Evolutionary conservation across 23 tunicate genomes (phyloP).

Genomic region (Styela plicata): DNA sequence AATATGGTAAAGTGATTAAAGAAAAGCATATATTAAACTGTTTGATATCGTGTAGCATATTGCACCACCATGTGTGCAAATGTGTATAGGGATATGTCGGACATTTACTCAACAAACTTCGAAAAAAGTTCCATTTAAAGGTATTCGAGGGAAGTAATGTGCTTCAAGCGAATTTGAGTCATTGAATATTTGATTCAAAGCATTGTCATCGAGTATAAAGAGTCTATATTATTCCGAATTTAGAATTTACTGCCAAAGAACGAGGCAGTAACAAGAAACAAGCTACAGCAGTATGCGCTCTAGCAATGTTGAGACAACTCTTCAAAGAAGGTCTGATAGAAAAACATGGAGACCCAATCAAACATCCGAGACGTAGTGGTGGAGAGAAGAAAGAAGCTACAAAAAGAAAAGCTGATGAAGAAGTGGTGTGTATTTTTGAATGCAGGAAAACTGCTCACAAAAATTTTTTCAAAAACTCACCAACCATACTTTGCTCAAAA

Average conservation of each 20-base stretch:
- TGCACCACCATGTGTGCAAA: background rate
- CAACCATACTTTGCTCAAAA: no score
- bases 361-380: constrained; percentile 52
- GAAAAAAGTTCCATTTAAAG: no score
- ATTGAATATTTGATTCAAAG: background rate
- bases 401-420: constrained; percentile 81
- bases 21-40: background rate
- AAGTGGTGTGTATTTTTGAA: no score
- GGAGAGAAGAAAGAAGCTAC: constrained; percentile 21
- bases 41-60: constrained; percentile 9
- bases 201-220: background rate
- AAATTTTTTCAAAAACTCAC: no score
- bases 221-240: background rate
- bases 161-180: background rate
- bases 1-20: constrained; percentile 1
- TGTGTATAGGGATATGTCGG: constrained; percentile 12
- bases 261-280: constrained; percentile 92
- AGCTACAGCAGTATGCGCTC: constrained; percentile 88
- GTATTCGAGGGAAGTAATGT: no score
- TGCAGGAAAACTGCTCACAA: no score
- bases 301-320: constrained; percentile 78
- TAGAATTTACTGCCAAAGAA: constrained; percentile 70
- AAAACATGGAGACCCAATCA: constrained; percentile 79
- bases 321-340: constrained; percentile 64
- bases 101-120: no score